phyloP scores from a whole-genome alignment of 2,113 vertebrate species.

The Xenopus borealis region DNA sequence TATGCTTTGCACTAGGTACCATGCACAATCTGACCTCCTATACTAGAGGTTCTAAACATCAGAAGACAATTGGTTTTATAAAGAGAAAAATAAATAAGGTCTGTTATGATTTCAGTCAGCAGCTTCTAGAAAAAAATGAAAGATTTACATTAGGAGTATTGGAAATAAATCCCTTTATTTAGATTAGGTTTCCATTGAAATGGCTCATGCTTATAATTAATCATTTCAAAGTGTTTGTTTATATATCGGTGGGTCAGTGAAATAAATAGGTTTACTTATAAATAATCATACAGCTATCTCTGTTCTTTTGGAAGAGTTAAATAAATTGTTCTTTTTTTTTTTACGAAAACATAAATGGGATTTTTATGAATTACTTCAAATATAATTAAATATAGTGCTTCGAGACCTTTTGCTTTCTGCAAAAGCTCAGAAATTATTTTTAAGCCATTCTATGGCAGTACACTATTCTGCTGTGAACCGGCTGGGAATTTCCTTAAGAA shows the following conservation, averaged over 20 bases:
- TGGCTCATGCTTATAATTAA: conserved; percentile 61
- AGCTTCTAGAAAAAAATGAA: conserved; percentile 54
- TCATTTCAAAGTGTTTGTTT: conserved; percentile 59
- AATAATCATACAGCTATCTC: conserved; percentile 58
- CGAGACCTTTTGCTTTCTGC: no score
- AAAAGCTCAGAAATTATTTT: no score
- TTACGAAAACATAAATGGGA: conserved; percentile 42
- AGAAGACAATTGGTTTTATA: conserved; percentile 44
- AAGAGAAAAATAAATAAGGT: conserved; percentile 39
- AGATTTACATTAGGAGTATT: conserved; percentile 59
- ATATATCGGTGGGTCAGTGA: conserved; percentile 60
- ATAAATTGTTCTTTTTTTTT: conserved; percentile 48
- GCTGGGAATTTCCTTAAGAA: no score
- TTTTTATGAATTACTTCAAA: no score
- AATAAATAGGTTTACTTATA: conserved; percentile 66
- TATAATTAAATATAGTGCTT: no score
- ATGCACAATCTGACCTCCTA: no score
- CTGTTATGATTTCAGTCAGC: conserved; percentile 48
- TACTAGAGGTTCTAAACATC: conserved; percentile 20
- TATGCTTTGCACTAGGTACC: no score
- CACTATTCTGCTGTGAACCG: no score
- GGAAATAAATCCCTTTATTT: conserved; percentile 65
- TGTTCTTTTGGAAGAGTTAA: conserved; percentile 59
- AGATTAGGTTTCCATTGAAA: conserved; percentile 62
- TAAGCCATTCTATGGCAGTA: no score